Percentiles rank a stretch among this genome's conserved stretches.
Conservation (phyloP, 1,140 invertebrate genomes). For the Bombus breviceps region DNA sequence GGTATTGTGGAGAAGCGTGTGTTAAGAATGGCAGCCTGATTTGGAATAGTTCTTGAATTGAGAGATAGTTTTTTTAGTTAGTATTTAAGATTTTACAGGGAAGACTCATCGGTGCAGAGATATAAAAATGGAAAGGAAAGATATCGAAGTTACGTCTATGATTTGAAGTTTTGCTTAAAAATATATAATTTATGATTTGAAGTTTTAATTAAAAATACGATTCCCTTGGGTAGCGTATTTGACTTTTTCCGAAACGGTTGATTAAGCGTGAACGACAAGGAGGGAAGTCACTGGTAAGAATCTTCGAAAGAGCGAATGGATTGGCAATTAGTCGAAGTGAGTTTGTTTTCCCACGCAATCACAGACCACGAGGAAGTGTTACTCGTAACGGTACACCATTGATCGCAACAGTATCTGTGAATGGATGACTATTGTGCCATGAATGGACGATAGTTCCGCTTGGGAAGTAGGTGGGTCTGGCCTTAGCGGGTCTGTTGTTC, state of each 20-base stretch:
- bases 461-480: conserved; percentile 67
- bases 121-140: no score
- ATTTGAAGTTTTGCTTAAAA: neutral
- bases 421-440: conserved; percentile 58
- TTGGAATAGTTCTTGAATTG: neutral
- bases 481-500: conserved; percentile 63
- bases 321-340: conserved; percentile 28
- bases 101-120: neutral
- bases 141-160: neutral
- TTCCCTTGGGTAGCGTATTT: neutral
- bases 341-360: conserved; percentile 61
- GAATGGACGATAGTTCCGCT: conserved; percentile 65
- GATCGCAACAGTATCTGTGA: conserved; percentile 57
- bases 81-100: neutral
- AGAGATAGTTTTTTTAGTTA: neutral
- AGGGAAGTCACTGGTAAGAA: neutral
- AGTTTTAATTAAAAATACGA: neutral
- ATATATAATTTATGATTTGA: no score
- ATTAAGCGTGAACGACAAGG: neutral
- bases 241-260: neutral
- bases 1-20: neutral
- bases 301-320: neutral
- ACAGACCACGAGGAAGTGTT: conserved; percentile 43
- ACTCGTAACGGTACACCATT: conserved; percentile 60
- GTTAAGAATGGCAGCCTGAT: neutral